These are phyloP conservation scores for Cephalophus harveyi DNA, from an alignment of 2,113 vertebrate species.

Conservation along the genomic window DNA sequence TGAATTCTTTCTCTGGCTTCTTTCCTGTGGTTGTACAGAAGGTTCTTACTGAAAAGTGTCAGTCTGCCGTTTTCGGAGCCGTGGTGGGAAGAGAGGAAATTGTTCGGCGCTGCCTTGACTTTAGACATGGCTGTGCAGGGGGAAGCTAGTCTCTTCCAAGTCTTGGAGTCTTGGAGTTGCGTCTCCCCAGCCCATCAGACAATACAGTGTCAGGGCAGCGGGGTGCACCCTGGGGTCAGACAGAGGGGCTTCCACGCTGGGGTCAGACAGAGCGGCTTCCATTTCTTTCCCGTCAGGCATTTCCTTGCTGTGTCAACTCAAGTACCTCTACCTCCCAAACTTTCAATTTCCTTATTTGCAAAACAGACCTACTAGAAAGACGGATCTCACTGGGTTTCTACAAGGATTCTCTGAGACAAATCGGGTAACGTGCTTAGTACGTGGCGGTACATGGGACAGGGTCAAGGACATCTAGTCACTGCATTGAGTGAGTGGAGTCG, in stretches of 20 bases:
- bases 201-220: accelerated
- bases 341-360: not conserved
- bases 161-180: not conserved
- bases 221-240: not conserved
- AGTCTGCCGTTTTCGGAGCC: not conserved
- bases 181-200: accelerated
- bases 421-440: not conserved
- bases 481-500: not conserved
- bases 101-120: not conserved
- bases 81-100: not conserved
- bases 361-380: not conserved
- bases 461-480: not conserved
- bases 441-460: not conserved
- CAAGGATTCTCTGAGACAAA: not conserved
- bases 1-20: not conserved
- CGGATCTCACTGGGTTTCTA: not conserved
- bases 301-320: not conserved
- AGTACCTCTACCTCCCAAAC: not conserved
- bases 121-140: not conserved
- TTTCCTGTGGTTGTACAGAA: not conserved
- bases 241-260: accelerated
- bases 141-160: not conserved
- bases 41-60: not conserved
- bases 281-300: accelerated
- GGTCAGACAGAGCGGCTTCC: not conserved